These are phyloP conservation scores for Gryllus longicercus DNA, from an alignment of 2,888 invertebrate genomes.

Conservation along the genomic window DNA sequence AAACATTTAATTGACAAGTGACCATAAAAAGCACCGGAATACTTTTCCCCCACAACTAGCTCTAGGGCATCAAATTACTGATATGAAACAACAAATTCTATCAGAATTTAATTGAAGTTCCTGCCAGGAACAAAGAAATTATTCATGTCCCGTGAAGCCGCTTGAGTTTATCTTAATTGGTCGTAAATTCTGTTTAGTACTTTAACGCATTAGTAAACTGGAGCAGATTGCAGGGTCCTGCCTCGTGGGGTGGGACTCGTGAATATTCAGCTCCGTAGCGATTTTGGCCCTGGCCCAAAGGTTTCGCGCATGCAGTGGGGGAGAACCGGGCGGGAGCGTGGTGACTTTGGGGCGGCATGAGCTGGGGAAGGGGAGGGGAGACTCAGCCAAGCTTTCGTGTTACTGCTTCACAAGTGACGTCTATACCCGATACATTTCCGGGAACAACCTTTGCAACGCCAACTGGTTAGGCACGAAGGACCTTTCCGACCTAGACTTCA, in stretches of 20 bases:
- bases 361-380: background rate
- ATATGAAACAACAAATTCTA: background rate
- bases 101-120: background rate
- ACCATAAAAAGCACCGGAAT: no score
- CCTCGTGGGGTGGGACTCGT: background rate
- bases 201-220: conserved; percentile 17
- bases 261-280: background rate
- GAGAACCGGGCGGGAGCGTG: background rate
- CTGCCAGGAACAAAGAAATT: background rate
- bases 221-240: background rate
- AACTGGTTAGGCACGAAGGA: no score
- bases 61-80: no score
- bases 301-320: background rate
- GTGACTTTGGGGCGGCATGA: background rate
- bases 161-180: conserved; percentile 11
- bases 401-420: background rate
- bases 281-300: background rate
- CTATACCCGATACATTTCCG: background rate
- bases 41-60: no score
- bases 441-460: background rate
- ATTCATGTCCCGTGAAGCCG: background rate
- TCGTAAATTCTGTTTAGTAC: conserved; percentile 11
- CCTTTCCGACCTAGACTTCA: no score
- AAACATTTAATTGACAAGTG: no score
- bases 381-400: background rate